Evolutionary conservation across 2,113 vertebrate species (phyloP), one percentile per base, ranked within the genome.

Genomic region (Rutilus rutilus): DNA sequence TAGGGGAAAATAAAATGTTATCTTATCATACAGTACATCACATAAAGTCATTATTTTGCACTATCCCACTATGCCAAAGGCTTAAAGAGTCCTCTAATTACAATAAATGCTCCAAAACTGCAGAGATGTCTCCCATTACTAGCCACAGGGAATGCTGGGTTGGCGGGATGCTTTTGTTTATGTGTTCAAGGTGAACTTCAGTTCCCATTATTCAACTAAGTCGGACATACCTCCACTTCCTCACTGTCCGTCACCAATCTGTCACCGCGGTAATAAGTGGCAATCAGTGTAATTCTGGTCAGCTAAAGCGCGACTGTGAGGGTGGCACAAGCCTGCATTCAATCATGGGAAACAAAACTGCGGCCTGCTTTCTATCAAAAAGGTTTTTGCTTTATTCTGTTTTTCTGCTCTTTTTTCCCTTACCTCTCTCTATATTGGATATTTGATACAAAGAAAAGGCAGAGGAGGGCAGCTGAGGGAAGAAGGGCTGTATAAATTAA

Each of bases 111-210:
- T 85, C 21, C 5, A 14, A 75, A 76, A 42, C 69, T 27, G 52
- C 54, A 84, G 62, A 17, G 33, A 47, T 75, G 42, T 54, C 21
- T 69, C 60, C n/a, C 6, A 19, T 84, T 82, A 85, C 78, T 27
- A 39, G 73, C 33, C 62, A 30, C 39, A 4, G 78, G 17, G 36
- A 33, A 81, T 76, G 52, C 12, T 81, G 10, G 15, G 57, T 23
- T 59, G 47, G 39, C 52, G 11, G 59, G 62, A 77, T 75, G 83
- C 3, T 60, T 74, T 54, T 89, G 82, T 89, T 88, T 84, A 77
- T 86, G 17, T 59, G 25, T 57, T 67, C 59, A 36, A 82, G 82
- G 90, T 89, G 87, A 91, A 92, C 86, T 89, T 90, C 59, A 83
- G 50, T 89, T 89, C 80, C 87, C 74, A 62, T 90, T 86, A 90